Percentiles rank a stretch among this genome's conserved stretches.
Evolutionary conservation across 2,888 invertebrate genomes (phyloP).

Genomic region (Sycophila texana): DNA sequence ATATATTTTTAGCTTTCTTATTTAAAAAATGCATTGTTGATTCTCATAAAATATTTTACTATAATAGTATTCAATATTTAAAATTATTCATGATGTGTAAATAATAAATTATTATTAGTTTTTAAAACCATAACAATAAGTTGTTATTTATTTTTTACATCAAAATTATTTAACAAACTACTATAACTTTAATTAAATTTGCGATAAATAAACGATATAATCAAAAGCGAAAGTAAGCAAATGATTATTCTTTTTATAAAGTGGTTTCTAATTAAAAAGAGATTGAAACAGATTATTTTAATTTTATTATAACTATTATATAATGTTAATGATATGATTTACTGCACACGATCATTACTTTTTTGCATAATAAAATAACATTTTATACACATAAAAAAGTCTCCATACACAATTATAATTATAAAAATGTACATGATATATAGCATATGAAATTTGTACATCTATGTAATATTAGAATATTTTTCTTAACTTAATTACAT

Average conservation of each 20-base stretch:
- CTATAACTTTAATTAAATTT: no score
- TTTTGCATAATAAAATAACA: slow-evolving; percentile 37
- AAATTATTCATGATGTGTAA: no score
- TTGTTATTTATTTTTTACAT: no score
- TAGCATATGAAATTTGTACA: slow-evolving; percentile 48
- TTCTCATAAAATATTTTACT: no score
- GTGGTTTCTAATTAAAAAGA: not conserved
- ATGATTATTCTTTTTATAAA: not conserved
- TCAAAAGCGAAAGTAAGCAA: no score
- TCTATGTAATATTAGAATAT: slow-evolving; percentile 44
- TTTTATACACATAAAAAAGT: slow-evolving; percentile 49
- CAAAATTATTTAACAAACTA: no score
- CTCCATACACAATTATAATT: slow-evolving; percentile 25
- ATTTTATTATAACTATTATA: slow-evolving; percentile 34
- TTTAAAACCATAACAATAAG: no score
- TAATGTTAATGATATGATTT: slow-evolving; percentile 44
- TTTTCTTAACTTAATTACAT: slow-evolving; percentile 40
- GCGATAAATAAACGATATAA: no score
- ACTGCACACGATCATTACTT: slow-evolving; percentile 29
- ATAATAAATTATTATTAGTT: no score
- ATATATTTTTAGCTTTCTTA: no score
- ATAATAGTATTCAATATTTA: no score
- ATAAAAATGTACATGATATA: slow-evolving; percentile 50
- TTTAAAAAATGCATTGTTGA: no score
- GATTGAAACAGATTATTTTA: slow-evolving; percentile 31